A percentile compares a stretch with the other conserved stretches of the same genome.
These are phyloP conservation scores for Baronia brevicornis DNA, from an alignment of 2,888 invertebrate genomes.

Conservation along the genomic window DNA sequence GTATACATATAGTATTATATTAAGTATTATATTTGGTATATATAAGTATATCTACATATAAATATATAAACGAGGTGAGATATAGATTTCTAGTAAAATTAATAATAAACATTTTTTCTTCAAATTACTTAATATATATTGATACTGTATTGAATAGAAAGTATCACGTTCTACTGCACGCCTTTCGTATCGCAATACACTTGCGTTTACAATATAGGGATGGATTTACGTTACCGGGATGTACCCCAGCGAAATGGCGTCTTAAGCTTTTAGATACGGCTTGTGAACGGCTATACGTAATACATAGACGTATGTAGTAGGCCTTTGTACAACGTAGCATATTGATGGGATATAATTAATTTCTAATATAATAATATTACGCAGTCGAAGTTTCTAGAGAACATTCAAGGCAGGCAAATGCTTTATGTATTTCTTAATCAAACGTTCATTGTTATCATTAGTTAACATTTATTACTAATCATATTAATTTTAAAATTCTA, in stretches of 20 bases:
- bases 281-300: conserved; percentile 36
- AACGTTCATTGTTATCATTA: no score
- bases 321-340: conserved; percentile 19
- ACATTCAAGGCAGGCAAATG: no score
- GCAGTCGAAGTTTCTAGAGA: conserved; percentile 3
- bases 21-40: no score
- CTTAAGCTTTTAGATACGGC: conserved; percentile 60
- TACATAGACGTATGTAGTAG: conserved; percentile 17
- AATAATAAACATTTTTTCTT: no score
- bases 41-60: no score
- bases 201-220: conserved; percentile 45
- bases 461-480: no score
- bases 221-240: conserved; percentile 68
- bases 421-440: neutral
- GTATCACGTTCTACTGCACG: conserved; percentile 25
- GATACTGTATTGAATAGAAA: conserved; percentile 20
- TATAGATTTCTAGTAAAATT: no score
- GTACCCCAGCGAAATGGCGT: conserved; percentile 59
- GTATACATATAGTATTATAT: no score
- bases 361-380: conserved; percentile 4
- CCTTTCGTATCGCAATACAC: conserved; percentile 23
- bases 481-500: no score
- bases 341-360: conserved; percentile 19
- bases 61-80: no score
- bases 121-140: no score